Evolutionary conservation across 2,888 invertebrate genomes (phyloP).

Genomic region (Nymphalis c-album): DNA sequence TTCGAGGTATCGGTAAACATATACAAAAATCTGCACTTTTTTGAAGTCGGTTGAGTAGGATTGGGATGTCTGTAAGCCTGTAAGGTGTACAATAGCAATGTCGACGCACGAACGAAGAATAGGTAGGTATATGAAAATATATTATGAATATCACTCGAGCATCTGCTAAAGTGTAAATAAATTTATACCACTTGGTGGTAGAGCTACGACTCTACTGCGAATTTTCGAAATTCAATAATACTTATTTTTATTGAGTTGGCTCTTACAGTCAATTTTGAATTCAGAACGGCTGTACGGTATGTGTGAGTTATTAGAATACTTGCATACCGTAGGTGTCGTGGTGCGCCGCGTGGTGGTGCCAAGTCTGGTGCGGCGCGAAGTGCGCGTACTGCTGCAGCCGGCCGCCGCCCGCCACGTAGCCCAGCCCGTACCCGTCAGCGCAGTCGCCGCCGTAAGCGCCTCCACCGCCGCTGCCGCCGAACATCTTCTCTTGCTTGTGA

Average conservation of each 20-base stretch:
- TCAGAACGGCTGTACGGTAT: background rate
- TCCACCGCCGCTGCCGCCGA: conserved; percentile 46
- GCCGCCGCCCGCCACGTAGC: conserved; percentile 63
- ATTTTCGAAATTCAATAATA: background rate
- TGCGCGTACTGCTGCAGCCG: conserved; percentile 76
- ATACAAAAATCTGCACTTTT: too few relatives aligned
- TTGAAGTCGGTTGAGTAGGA: too few relatives aligned
- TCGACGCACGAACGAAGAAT: too few relatives aligned
- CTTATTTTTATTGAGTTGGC: too few relatives aligned
- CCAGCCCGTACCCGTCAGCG: conserved; percentile 59
- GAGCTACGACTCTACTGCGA: background rate
- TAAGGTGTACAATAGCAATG: too few relatives aligned
- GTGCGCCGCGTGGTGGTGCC: conserved; percentile 71
- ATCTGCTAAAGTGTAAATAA: too few relatives aligned
- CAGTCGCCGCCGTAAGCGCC: conserved; percentile 54
- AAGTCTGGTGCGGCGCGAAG: conserved; percentile 75
- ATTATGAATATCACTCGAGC: too few relatives aligned
- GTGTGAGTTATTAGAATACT: background rate
- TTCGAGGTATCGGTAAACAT: too few relatives aligned
- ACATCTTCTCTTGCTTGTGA: conserved; percentile 35
- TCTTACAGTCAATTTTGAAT: too few relatives aligned
- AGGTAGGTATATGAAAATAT: too few relatives aligned
- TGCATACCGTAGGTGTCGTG: conserved; percentile 69
- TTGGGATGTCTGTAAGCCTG: too few relatives aligned
- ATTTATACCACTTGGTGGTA: too few relatives aligned